Evolutionary conservation across 92 coral and sea anemone genomes (phyloP), one percentile per base, ranked within the genome.

Genomic region (Hydrozoanthus gracilis): DNA sequence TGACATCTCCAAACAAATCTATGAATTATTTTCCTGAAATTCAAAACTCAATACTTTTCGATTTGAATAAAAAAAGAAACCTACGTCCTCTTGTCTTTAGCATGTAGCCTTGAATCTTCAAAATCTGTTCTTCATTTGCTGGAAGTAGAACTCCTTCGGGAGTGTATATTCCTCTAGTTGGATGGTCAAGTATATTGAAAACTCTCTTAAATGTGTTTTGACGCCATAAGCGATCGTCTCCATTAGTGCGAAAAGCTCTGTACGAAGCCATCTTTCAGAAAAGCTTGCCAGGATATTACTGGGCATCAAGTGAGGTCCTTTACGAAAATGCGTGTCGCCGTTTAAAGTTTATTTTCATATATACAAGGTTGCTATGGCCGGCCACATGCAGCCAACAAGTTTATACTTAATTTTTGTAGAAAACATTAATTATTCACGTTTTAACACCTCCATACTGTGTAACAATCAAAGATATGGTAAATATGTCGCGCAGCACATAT

Each of bases 151-250:
- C 51, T 6, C 46, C 84, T 45, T 62, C 55, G 12, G 84, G 71
- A 64, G 76, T 56, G 46, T 86, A 79, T 44, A 18, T 16, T n/a
- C 71, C 78, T 69, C 80, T 74, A 55, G 76, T 76, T 27, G 90
- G 79, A 74, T 90, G 88, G 15, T 94, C 95, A 60, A 92, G 50
- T 64, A 90, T 75, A 72, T 94, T 94, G 60, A 80, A 88, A 73
- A 94, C 89, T 69, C 95, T 86, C 69, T 91, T 52, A 77, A 92
- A 94, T 14, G 95, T 94, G 84, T 93, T 92, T 68, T 82, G 88
- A 71, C 52, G 18, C 87, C 74, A 80, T 13, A 65, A 65, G 14
- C 73, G 73, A 4, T 65, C 17, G 55, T 17, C 64, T 1, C 74
- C 85, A 45, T 15, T 52, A 65, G 27, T 65, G 0, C 49, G 11